phyloP scores from a whole-genome alignment of 2,888 invertebrate genomes.

The Lysandra coridon region DNA sequence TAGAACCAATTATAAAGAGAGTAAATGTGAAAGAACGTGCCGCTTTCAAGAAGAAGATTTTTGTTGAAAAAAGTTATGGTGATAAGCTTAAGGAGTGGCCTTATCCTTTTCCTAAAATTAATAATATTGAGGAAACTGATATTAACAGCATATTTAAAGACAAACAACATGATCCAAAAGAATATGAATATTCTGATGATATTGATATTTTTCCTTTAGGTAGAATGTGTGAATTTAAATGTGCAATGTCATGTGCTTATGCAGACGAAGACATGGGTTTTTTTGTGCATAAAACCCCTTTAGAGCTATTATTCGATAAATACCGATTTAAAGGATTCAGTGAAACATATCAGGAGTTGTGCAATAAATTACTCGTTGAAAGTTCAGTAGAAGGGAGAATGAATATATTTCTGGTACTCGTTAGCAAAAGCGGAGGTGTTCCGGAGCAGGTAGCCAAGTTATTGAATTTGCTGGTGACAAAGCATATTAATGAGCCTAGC shows the following conservation, averaged over 20 bases:
- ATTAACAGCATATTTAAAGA: constrained; percentile 46
- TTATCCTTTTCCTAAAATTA: constrained; percentile 44
- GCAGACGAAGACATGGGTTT: neutral
- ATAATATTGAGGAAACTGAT: constrained; percentile 38
- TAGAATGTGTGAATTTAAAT: constrained; percentile 13
- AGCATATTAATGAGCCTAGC: constrained; percentile 56
- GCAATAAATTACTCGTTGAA: constrained; percentile 49
- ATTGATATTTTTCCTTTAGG: neutral
- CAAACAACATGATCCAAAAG: constrained; percentile 37
- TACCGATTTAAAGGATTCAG: constrained; percentile 58
- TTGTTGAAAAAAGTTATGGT: constrained; percentile 52
- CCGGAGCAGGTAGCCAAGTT: constrained; percentile 50
- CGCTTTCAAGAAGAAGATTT: constrained; percentile 52
- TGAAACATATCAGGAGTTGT: constrained; percentile 53
- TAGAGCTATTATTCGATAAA: constrained; percentile 57
- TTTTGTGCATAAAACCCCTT: constrained; percentile 40
- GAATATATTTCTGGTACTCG: constrained; percentile 61
- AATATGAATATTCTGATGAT: constrained; percentile 32
- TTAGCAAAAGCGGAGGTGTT: constrained; percentile 61
- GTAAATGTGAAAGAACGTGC: constrained; percentile 47
- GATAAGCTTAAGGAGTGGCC: constrained; percentile 48
- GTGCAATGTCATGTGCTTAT: neutral
- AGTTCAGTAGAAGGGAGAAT: constrained; percentile 54
- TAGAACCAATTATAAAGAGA: constrained; percentile 57
- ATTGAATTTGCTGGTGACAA: constrained; percentile 48